phyloP scores from a whole-genome alignment of 2,113 vertebrate species.

The Lota lota region DNA sequence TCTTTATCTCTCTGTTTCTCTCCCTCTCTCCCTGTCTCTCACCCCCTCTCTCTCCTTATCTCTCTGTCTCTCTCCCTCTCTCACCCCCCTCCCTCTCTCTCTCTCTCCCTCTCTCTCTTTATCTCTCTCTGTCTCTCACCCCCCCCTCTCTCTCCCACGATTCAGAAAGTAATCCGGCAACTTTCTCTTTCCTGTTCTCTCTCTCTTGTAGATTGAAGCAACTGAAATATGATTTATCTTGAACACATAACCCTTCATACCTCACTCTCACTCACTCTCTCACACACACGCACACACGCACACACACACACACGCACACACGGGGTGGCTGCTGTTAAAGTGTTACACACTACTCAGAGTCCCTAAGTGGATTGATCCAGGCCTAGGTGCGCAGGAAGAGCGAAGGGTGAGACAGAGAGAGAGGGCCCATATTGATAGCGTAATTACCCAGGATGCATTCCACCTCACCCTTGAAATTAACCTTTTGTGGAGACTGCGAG shows the following conservation, averaged over 20 bases:
- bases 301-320: neutral
- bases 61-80: neutral
- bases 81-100: neutral
- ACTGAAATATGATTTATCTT: neutral
- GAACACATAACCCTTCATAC: neutral
- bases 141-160: neutral
- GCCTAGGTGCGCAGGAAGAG: neutral
- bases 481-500: constrained; percentile 42
- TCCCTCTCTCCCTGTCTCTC: constrained; percentile 1
- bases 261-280: neutral
- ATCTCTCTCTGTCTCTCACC: too few relatives aligned
- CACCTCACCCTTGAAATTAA: constrained; percentile 26
- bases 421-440: neutral
- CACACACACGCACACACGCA: neutral
- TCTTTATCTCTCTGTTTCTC: neutral
- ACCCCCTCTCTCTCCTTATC: constrained; percentile 5
- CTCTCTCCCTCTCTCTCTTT: constrained; percentile 1
- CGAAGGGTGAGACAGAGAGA: neutral
- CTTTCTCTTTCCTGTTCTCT: constrained; percentile 8
- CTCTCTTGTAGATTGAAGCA: neutral
- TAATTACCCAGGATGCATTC: neutral
- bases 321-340: neutral
- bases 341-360: neutral
- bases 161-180: neutral
- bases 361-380: constrained; percentile 2